Evolutionary conservation across 2,797 vertebrate genomes (phyloP), one percentile per base, ranked within the genome.

Genomic region (Rhinogobio ventralis): DNA sequence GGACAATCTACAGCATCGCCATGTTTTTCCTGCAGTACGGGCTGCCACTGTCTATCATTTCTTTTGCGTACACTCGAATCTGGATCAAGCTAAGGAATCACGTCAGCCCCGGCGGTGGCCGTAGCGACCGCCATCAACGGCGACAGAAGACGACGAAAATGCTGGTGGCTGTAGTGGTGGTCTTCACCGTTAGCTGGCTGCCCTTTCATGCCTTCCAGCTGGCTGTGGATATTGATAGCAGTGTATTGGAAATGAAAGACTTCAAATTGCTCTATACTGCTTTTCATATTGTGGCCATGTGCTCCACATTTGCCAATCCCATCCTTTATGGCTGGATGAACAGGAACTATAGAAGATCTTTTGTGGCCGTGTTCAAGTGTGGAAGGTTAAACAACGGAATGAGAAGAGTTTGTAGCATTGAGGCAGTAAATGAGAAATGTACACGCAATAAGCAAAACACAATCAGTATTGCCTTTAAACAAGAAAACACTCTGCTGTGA

Each of bases 251-350:
- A 79, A 95, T 98, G 94, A 96, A 96, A 86, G 97, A 99, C 89
- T 99, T 97, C 88, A 97, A 97, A 88, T 93, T 99, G 86, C 96
- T 99, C 82, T 99, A 97, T 92, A 99, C 97, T 0, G 93, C 96
- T 81, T 96, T 98, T 88, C 97, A 99, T 1, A 96, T 99, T 25
- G 91, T 97, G 9, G 97, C 97, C 7, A 99, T 99, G 97, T 98
- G 97, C 90, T 98, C 97, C 0, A 98, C 97, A 0, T 99, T 97
- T 67, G 96, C 96, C 90, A 99, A 99, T 87, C 98, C 98, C 20
- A 95, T 99, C 62, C 96, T 99, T 55, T 99, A 99, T 0, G 97
- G 98, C 67, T 99, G 98, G 98, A 98, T 99, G 98, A 99, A 99
- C 91, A 97, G 91, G 90, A 99, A 97, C 94, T 99, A 98, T 91